These are phyloP conservation scores for Holacanthus passer DNA, from an alignment of 2,113 vertebrate genomes.

Conservation along the genomic window DNA sequence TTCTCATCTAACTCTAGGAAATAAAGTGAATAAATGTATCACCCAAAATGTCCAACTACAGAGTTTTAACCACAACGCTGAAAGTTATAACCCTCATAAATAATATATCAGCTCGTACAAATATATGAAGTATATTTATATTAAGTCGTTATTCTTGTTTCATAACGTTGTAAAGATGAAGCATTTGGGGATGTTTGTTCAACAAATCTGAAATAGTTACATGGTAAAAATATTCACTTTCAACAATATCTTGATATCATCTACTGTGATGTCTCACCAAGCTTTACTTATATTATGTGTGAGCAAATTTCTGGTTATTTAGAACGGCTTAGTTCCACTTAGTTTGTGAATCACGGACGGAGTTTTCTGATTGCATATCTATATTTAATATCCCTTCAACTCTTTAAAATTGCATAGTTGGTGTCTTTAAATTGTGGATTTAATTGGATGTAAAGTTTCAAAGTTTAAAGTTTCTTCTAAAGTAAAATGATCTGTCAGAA, in stretches of 20 bases:
- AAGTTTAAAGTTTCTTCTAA: constrained; percentile 22
- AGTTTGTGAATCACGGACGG: constrained; percentile 17
- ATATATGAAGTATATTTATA: too few species aligned
- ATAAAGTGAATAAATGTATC: too few species aligned
- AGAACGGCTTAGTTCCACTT: not conserved
- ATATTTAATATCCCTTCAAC: constrained; percentile 35
- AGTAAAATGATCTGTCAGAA: constrained; percentile 29
- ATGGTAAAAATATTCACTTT: not conserved
- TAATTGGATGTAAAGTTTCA: constrained; percentile 43
- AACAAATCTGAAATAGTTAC: not conserved
- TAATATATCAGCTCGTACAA: too few species aligned
- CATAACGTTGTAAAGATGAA: not conserved
- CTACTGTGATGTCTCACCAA: not conserved
- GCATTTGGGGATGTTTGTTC: not conserved
- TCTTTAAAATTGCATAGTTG: constrained; percentile 7
- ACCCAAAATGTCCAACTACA: too few species aligned
- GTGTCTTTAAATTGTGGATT: constrained; percentile 36
- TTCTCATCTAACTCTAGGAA: too few species aligned
- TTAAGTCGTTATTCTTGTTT: too few species aligned
- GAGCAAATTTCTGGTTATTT: not conserved
- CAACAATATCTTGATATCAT: not conserved
- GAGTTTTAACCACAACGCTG: too few species aligned
- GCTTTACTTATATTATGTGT: constrained; percentile 1
- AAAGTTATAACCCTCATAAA: too few species aligned
- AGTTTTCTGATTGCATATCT: constrained; percentile 40